These are phyloP conservation scores for Ochotona princeps DNA, from an alignment of 2,113 vertebrate genomes.

Conservation along the genomic window DNA sequence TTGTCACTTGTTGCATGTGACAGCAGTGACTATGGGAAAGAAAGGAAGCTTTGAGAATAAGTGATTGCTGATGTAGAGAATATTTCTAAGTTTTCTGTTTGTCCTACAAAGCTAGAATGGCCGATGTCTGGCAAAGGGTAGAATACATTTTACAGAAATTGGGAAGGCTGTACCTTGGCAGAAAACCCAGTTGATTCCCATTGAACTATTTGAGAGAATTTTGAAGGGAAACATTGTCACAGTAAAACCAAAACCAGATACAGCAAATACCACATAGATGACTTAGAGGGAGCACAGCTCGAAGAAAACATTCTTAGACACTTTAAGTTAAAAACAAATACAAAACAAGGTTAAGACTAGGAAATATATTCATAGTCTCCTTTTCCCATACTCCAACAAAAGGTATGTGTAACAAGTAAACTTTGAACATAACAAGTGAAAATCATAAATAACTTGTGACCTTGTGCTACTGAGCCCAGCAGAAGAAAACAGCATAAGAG, in stretches of 20 bases:
- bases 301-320: neutral
- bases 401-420: neutral
- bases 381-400: slow-evolving; percentile 26
- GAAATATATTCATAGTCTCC: neutral
- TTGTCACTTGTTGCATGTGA: neutral
- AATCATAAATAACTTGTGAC: neutral
- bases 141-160: neutral
- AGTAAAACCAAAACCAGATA: slow-evolving; percentile 15
- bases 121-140: neutral
- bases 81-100: slow-evolving; percentile 30
- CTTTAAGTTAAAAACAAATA: neutral
- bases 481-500: slow-evolving; percentile 10
- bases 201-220: slow-evolving; percentile 15
- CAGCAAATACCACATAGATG: neutral
- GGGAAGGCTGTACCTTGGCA: neutral
- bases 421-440: slow-evolving; percentile 32
- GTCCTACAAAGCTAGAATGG: neutral
- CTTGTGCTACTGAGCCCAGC: neutral
- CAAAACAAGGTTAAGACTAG: neutral
- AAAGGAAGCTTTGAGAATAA: slow-evolving; percentile 8
- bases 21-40: neutral
- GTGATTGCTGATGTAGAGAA: neutral
- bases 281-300: neutral
- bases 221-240: slow-evolving; percentile 41
- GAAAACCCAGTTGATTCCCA: neutral